Conservation (phyloP, 2,888 invertebrate species). For the Drosophila prostipennis region DNA sequence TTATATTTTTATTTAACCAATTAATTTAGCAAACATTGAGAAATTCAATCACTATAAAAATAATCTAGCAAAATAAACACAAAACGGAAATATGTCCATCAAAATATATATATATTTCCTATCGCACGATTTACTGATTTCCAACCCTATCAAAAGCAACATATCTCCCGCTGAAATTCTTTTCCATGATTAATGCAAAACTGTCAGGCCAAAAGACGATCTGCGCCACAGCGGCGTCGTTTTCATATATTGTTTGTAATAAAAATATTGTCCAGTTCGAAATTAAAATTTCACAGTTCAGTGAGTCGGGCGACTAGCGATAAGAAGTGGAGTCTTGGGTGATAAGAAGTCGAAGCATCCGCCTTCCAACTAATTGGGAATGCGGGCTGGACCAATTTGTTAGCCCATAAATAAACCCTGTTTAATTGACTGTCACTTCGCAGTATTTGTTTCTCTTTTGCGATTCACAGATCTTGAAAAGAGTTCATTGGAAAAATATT, state of each 20-base stretch:
- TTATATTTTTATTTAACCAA: too few relatives aligned
- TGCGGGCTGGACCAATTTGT: slow-evolving; percentile 66
- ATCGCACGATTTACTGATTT: background rate
- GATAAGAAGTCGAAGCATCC: slow-evolving; percentile 66
- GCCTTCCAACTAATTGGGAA: slow-evolving; percentile 65
- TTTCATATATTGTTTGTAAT: slow-evolving; percentile 66
- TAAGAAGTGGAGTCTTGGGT: slow-evolving; percentile 48
- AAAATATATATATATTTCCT: too few relatives aligned
- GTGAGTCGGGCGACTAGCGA: slow-evolving; percentile 40
- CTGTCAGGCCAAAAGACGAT: slow-evolving; percentile 33
- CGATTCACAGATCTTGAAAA: background rate
- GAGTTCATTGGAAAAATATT: background rate
- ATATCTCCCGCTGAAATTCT: background rate
- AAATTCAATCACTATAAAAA: too few relatives aligned
- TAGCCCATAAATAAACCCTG: slow-evolving; percentile 64
- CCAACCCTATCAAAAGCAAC: background rate
- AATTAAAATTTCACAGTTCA: slow-evolving; percentile 78
- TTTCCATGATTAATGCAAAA: slow-evolving; percentile 19
- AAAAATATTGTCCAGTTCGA: slow-evolving; percentile 59
- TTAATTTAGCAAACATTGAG: too few relatives aligned
- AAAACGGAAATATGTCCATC: too few relatives aligned
- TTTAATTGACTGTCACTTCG: slow-evolving; percentile 49
- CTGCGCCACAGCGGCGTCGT: slow-evolving; percentile 39
- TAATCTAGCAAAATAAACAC: too few relatives aligned
- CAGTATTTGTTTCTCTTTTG: slow-evolving; percentile 11